These are phyloP conservation scores for Chironomus tentans DNA, from an alignment of 2,888 invertebrate genomes.

Conservation along the genomic window DNA sequence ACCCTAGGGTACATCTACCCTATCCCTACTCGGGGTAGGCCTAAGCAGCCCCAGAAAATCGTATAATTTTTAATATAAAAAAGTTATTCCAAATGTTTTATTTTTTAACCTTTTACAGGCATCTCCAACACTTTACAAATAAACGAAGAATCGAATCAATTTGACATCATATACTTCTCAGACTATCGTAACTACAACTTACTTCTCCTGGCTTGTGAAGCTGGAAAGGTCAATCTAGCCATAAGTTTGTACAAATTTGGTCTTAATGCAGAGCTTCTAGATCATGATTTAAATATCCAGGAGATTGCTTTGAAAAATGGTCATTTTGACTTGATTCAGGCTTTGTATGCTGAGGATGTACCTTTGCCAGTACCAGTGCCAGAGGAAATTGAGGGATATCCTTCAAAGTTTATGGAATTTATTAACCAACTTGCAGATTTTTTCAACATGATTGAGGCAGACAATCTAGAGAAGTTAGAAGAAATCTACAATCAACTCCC, in stretches of 20 bases:
- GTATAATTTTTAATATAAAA: too few species aligned
- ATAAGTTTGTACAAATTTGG: neutral
- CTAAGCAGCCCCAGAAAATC: too few species aligned
- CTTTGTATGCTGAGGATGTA: neutral
- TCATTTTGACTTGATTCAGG: neutral
- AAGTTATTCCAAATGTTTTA: too few species aligned
- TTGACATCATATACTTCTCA: neutral
- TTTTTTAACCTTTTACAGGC: too few species aligned
- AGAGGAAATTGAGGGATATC: neutral
- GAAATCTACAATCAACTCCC: neutral
- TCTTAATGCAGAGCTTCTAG: neutral
- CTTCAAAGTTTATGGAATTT: neutral
- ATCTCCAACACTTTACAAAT: too few species aligned
- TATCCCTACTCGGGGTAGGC: too few species aligned
- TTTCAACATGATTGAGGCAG: neutral
- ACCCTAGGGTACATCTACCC: too few species aligned
- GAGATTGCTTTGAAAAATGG: neutral
- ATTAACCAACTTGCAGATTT: neutral
- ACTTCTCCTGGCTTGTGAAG: neutral
- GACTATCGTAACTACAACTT: neutral
- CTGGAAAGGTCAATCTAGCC: neutral
- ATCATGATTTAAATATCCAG: too few species aligned
- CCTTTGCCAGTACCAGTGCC: neutral
- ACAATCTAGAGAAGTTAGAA: neutral
- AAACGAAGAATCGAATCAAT: too few species aligned